Percentiles rank a stretch among this genome's conserved stretches.
These are phyloP conservation scores for Drosophila bifasciata DNA, from an alignment of 1,140 invertebrate species.

Conservation along the genomic window DNA sequence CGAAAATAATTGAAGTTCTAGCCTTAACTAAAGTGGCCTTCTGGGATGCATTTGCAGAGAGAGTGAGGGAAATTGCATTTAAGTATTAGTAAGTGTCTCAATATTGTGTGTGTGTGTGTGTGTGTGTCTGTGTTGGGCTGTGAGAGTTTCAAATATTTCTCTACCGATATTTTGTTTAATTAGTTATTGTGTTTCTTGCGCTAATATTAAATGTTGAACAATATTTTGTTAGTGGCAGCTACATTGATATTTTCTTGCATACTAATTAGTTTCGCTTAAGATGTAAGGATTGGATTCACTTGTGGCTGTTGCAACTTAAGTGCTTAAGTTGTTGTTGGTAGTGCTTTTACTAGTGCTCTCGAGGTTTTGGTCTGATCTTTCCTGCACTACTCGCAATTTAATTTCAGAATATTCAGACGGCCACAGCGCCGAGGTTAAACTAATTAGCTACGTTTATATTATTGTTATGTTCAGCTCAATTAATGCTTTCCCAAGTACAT, in stretches of 20 bases:
- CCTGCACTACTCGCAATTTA: slow-evolving; percentile 12
- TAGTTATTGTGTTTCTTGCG: slow-evolving; percentile 23
- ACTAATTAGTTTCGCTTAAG: slow-evolving; percentile 32
- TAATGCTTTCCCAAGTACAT: slow-evolving; percentile 59
- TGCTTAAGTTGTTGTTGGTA: slow-evolving; percentile 29
- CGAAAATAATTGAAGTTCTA: slow-evolving; percentile 47
- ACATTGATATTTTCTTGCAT: slow-evolving; percentile 24
- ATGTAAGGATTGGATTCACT: slow-evolving; percentile 46
- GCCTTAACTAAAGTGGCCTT: slow-evolving; percentile 72
- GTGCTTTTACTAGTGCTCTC: slow-evolving; percentile 35
- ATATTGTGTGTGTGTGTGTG: slow-evolving; percentile 20
- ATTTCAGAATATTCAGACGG: slow-evolving; percentile 27
- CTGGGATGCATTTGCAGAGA: slow-evolving; percentile 24
- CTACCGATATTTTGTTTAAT: slow-evolving; percentile 47
- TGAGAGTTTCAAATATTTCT: slow-evolving; percentile 12
- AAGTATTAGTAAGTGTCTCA: slow-evolving; percentile 23
- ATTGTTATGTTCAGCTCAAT: slow-evolving; percentile 80
- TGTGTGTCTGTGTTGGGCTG: slow-evolving; percentile 11
- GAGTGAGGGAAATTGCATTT: slow-evolving; percentile 16
- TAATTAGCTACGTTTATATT: slow-evolving; percentile 74
- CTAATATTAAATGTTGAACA: slow-evolving; percentile 50
- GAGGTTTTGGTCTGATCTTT: slow-evolving; percentile 12
- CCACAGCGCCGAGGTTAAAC: slow-evolving; percentile 49
- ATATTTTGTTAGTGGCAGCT: slow-evolving; percentile 42
- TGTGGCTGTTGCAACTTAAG: slow-evolving; percentile 15